These are phyloP conservation scores for Mellivora capensis DNA, from an alignment of 2,113 vertebrate species.

Conservation along the genomic window DNA sequence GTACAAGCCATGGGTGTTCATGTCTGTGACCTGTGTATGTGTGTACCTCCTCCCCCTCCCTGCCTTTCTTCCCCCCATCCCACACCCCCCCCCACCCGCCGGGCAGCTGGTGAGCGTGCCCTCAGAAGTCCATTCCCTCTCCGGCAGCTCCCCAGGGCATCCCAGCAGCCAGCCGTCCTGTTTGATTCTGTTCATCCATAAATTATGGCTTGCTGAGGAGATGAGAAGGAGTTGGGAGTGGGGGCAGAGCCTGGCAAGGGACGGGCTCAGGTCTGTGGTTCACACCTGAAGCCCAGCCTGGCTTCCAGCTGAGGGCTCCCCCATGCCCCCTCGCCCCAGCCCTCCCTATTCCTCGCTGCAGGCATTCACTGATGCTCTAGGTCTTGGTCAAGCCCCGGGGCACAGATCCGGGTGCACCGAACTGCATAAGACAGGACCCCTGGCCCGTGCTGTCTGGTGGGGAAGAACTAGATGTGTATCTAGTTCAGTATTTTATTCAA, in stretches of 20 bases:
- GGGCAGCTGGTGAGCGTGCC: slow-evolving; percentile 3
- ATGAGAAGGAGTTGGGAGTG: slow-evolving; percentile 33
- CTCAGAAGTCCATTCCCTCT: slow-evolving; percentile 53
- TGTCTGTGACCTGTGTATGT: background rate
- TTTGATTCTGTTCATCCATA: slow-evolving; percentile 72
- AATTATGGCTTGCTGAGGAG: slow-evolving; percentile 68
- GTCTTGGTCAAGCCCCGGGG: background rate
- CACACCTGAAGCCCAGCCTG: slow-evolving; percentile 30
- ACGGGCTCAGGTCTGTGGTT: background rate
- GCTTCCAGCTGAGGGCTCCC: background rate
- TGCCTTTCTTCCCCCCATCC: background rate
- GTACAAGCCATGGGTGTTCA: fast-evolving
- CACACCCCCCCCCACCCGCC: background rate
- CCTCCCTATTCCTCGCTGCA: background rate
- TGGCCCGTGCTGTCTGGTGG: background rate
- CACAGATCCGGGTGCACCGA: background rate
- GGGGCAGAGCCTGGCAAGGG: slow-evolving; percentile 13
- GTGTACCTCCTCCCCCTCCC: background rate
- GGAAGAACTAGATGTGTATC: background rate
- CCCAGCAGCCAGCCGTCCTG: slow-evolving; percentile 44
- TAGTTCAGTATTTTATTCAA: background rate
- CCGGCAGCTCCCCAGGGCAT: slow-evolving; percentile 47
- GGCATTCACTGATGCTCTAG: background rate
- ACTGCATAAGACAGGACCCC: background rate
- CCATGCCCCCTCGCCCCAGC: background rate